A percentile compares a stretch with the other conserved stretches of the same genome.
Conservation (phyloP, 2,113 vertebrate species). For the Neolamprologus longior region DNA sequence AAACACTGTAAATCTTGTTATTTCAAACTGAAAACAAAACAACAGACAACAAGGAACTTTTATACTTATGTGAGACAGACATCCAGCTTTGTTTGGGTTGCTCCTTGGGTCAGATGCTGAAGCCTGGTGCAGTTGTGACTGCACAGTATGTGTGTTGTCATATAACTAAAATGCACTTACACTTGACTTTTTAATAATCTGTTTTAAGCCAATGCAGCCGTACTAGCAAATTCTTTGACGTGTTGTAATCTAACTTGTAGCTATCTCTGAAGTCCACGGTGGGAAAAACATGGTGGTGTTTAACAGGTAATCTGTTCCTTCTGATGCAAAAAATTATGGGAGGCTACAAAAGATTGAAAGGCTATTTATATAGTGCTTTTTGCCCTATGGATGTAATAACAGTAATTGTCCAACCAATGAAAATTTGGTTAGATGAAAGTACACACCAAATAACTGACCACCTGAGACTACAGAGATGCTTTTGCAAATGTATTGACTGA, state of each 20-base stretch:
- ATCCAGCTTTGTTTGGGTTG: not conserved
- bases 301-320: not conserved
- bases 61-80: not conserved
- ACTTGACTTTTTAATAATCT: not conserved
- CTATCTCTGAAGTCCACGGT: not conserved
- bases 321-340: not conserved
- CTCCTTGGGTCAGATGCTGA: not conserved
- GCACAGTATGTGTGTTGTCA: not conserved
- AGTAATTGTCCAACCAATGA: not conserved
- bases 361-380: not conserved
- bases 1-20: not conserved
- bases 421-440: not conserved
- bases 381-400: not conserved
- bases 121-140: not conserved
- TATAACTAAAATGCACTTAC: not conserved
- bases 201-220: not conserved
- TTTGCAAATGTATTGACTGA: not conserved
- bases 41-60: not conserved
- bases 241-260: not conserved
- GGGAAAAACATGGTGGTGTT: not conserved
- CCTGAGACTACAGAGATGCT: not conserved
- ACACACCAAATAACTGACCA: not conserved
- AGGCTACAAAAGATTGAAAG: not conserved
- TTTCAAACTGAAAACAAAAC: not conserved
- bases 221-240: not conserved